Evolutionary conservation across 2,888 invertebrate genomes (phyloP).

Genomic region (Cremastobaeus sp.): DNA sequence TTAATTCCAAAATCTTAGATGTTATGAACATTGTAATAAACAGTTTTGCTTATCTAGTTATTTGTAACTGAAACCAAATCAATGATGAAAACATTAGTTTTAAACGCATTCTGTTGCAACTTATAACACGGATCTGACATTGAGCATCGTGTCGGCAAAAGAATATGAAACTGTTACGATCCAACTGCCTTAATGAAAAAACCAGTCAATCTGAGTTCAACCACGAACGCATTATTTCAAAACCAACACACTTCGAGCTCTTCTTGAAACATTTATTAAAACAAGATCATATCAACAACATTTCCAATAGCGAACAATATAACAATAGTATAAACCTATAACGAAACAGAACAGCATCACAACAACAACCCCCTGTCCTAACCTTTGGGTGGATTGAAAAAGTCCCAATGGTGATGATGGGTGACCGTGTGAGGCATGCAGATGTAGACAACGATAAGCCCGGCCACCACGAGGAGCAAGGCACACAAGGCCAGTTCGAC

Average conservation of each 20-base stretch:
- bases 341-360: constrained; percentile 50
- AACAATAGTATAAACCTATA: constrained; percentile 58
- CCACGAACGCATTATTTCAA: constrained; percentile 1
- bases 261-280: constrained; percentile 56
- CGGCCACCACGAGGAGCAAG: constrained; percentile 87
- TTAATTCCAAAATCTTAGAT: too few species aligned
- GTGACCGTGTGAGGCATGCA: constrained; percentile 84
- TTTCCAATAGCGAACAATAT: constrained; percentile 49
- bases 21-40: too few species aligned
- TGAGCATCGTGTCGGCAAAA: too few species aligned
- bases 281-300: constrained; percentile 54
- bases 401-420: constrained; percentile 92
- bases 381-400: constrained; percentile 87
- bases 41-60: too few species aligned
- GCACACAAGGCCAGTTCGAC: constrained; percentile 88
- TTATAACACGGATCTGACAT: too few species aligned
- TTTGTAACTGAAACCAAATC: too few species aligned
- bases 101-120: too few species aligned
- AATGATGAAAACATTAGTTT: too few species aligned
- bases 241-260: constrained; percentile 39
- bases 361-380: constrained; percentile 32
- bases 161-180: constrained; percentile 3
- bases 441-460: constrained; percentile 86
- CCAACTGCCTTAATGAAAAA: constrained; percentile 2
- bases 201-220: not conserved